phyloP scores from a whole-genome alignment of 2,797 vertebrate species.

The Emydoidea blandingii region DNA sequence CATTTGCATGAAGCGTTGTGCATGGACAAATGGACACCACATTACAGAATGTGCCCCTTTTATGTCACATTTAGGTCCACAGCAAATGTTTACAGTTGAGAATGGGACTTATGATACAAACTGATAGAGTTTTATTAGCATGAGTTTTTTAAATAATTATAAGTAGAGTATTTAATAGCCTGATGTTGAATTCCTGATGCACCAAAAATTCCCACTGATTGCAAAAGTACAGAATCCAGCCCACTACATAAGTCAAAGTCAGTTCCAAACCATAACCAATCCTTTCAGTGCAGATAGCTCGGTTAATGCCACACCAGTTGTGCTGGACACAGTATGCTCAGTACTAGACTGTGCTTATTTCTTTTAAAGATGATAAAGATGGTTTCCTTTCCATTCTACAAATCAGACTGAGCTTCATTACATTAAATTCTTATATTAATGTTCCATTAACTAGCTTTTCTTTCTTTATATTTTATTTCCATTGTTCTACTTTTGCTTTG shows the following conservation, averaged over 20 bases:
- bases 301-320: fast-evolving
- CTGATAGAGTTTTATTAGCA: not conserved
- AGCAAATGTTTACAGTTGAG: not conserved
- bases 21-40: not conserved
- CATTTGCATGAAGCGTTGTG: not conserved
- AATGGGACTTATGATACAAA: not conserved
- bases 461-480: constrained; percentile 64
- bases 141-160: not conserved
- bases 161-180: not conserved
- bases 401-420: constrained; percentile 51
- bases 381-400: constrained; percentile 16
- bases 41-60: not conserved
- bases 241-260: not conserved
- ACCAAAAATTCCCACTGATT: not conserved
- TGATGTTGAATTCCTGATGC: fast-evolving
- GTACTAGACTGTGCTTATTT: not conserved
- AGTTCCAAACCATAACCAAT: not conserved
- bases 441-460: constrained; percentile 65
- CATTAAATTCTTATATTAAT: constrained; percentile 58
- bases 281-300: not conserved
- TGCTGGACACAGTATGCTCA: fast-evolving
- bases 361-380: constrained; percentile 44
- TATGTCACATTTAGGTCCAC: not conserved
- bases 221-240: not conserved
- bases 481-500: constrained; percentile 77